Base-by-base conservation (phyloP, 2,888 invertebrate species). In the Beris chalybata region DNA sequence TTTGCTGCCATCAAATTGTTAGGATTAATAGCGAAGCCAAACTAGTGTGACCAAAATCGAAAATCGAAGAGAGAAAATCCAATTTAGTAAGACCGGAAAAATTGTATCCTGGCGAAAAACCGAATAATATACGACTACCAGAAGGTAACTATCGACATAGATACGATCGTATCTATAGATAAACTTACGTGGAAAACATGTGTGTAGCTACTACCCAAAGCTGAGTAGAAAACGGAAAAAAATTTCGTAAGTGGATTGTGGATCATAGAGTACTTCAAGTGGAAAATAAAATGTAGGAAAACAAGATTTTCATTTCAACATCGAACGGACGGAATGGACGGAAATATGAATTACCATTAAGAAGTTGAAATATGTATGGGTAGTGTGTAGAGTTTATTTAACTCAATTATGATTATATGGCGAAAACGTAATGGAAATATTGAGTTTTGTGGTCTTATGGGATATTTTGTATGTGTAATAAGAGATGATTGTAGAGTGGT, bases 1-100 rank as follows among this genome's bases (percentile, higher is more conserved):
- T 38, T 38, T 9, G 38, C 9, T 38, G 38, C 9, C 38, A 38
- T 38, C 38, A 38, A 38, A 38, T 7, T 30, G 29, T n/a, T 32
- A 54, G 54, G 54, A 56, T 43, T 56, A 56, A 43, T 56, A 43
- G 56, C 6, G 56, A 56, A 56, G 56, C 56, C 56, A 56, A 15
- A 58, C n/a, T 30, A 47, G 45, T 47, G 58, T 58, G 47, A 58
- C 58, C 58, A 29, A 58, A 58, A 58, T 58, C 58, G 58, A 58
- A 58, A 58, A 58, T 58, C 58, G 58, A 58, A 58, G 9, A 13
- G 30, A 22, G 45, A 47, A 58, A 58, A 58, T 58, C 58, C 58
- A 58, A 58, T 58, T 58, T 58, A 45, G 6, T 29, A 44, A 58
- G 47, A 56, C 56, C 44, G 56, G 44, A 56, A 58, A 38, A 58